These are phyloP conservation scores for Polypterus senegalus DNA, from an alignment of 2,113 vertebrate species.

Conservation along the genomic window DNA sequence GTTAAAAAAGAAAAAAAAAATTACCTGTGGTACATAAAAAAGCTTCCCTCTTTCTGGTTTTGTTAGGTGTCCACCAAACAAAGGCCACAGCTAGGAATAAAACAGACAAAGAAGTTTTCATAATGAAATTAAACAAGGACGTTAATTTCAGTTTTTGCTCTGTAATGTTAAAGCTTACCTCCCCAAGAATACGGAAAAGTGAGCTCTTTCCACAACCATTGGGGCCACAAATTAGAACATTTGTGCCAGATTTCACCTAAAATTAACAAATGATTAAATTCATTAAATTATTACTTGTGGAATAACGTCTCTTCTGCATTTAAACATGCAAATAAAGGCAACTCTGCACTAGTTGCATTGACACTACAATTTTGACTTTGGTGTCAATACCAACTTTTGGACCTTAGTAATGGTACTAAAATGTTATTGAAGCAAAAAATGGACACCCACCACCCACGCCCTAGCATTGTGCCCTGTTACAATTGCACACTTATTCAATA, in stretches of 20 bases:
- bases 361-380: too few species aligned
- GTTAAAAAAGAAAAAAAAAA: not conserved
- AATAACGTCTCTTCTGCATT: too few species aligned
- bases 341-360: too few species aligned
- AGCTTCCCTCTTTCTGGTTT: constrained; percentile 92
- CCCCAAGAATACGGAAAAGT: constrained; percentile 87
- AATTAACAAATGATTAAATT: constrained; percentile 6
- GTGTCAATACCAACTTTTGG: too few species aligned
- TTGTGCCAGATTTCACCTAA: constrained; percentile 82
- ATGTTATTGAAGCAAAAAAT: too few species aligned
- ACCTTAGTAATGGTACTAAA: too few species aligned
- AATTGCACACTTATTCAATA: too few species aligned
- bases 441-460: too few species aligned
- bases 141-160: not conserved
- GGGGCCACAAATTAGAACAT: constrained; percentile 93
- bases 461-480: too few species aligned
- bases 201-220: constrained; percentile 97
- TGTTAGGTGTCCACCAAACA: constrained; percentile 84
- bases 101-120: not conserved
- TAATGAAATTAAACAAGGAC: not conserved
- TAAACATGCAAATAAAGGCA: too few species aligned
- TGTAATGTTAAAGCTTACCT: constrained; percentile 51
- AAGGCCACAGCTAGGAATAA: constrained; percentile 74
- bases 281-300: too few species aligned
- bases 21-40: constrained; percentile 96